Evolutionary conservation across 2,797 vertebrate genomes (phyloP).

Genomic region (Champsocephalus gunnari): DNA sequence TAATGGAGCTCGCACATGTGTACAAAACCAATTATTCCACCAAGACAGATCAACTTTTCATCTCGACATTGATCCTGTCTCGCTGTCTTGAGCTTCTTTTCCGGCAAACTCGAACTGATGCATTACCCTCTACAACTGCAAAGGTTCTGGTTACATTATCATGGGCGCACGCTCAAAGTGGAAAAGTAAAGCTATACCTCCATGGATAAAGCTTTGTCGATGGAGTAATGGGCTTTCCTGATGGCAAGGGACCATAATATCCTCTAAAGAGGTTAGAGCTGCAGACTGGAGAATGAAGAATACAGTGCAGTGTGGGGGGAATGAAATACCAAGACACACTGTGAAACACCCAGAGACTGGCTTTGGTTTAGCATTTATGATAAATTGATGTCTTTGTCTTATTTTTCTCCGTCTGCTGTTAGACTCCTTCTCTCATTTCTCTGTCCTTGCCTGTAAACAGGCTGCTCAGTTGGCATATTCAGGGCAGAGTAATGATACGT

Average conservation of each 20-base stretch:
- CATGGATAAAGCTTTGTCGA: conserved; percentile 62
- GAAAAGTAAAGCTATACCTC: conserved; percentile 73
- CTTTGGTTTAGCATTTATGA: conserved; percentile 57
- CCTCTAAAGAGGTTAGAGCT: conserved; percentile 80
- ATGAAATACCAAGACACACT: conserved; percentile 52
- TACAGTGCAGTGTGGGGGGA: conserved; percentile 46
- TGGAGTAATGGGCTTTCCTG: conserved; percentile 79
- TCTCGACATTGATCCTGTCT: conserved; percentile 51
- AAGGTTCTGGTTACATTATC: conserved; percentile 66
- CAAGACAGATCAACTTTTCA: conserved; percentile 43
- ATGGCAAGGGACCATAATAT: conserved; percentile 75
- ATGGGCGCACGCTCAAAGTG: conserved; percentile 34
- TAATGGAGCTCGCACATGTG: background rate
- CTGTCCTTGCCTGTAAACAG: conserved; percentile 50
- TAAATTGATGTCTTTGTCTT: conserved; percentile 49
- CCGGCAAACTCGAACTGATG: conserved; percentile 45
- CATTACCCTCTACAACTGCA: conserved; percentile 42
- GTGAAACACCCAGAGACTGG: conserved; percentile 43
- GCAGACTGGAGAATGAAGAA: conserved; percentile 70
- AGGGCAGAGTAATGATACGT: conserved; percentile 71
- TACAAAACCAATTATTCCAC: conserved; percentile 21
- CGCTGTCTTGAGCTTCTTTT: conserved; percentile 37
- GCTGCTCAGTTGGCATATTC: conserved; percentile 48
- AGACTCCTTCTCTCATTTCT: conserved; percentile 20
- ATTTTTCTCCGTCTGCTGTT: conserved; percentile 22